phyloP scores from a whole-genome alignment of 2,113 vertebrate species.

The Oxygymnocypris stewartii region DNA sequence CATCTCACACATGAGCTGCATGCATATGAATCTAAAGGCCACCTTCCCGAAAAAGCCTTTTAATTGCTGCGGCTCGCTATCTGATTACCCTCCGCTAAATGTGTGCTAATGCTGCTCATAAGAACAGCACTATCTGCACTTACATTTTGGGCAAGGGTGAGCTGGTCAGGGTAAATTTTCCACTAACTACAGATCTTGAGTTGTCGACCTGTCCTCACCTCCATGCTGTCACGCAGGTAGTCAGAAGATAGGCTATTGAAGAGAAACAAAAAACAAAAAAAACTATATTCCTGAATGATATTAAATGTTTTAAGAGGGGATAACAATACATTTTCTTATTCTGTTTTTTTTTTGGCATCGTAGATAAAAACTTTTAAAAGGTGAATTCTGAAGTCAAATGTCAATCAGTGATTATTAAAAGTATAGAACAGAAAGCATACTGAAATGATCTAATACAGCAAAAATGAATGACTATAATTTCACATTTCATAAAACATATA shows the following conservation, averaged over 20 bases:
- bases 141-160: constrained; percentile 50
- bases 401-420: neutral
- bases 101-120: constrained; percentile 60
- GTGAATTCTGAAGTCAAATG: neutral
- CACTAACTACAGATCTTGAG: constrained; percentile 73
- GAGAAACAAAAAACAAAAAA: too few relatives aligned
- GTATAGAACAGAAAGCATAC: neutral
- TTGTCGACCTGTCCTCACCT: constrained; percentile 62
- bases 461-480: neutral
- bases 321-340: neutral
- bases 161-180: constrained; percentile 72
- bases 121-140: constrained; percentile 55
- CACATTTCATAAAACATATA: neutral
- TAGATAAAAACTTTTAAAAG: neutral
- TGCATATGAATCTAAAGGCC: constrained; percentile 50
- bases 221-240: neutral
- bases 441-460: neutral
- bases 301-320: constrained; percentile 2
- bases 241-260: neutral
- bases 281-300: neutral
- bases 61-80: constrained; percentile 45
- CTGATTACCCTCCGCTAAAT: constrained; percentile 60
- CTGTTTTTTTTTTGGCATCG: neutral
- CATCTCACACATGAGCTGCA: constrained; percentile 19
- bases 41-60: constrained; percentile 45